Evolutionary conservation across 1,140 invertebrate species (phyloP), one percentile per base, ranked within the genome.

Genomic region (Globodera ellingtonae): DNA sequence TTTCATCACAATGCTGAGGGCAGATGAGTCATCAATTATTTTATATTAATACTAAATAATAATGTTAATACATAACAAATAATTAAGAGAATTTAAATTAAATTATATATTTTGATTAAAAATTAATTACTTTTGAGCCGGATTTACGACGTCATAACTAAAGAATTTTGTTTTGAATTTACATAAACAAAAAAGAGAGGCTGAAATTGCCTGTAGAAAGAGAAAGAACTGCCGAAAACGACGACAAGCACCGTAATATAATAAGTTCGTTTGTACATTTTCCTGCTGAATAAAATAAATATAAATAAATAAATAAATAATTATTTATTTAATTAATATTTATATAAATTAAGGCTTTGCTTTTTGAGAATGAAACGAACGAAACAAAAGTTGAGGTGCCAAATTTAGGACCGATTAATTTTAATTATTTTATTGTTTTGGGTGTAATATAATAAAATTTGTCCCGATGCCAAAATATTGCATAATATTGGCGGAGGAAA

Each of bases 111-210:
- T 52, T 75, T 50, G 9, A 46, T 47, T 77, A 9, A 3, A 44
- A 13, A 4, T 46, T 66, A 21, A 44, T 84, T 52, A 89, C 77
- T 18, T 85, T 73, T 88, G 87, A 52, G 79, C 84, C 21, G 87
- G 86, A 80, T 88, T 88, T 35, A 88, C 85, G 10, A 88, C 81
- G 24, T 88, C 86, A 77, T 89, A 88, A 56, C 79, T 85, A 79
- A 85, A 88, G 62, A 88, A 89, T 35, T 24, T 24, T 24, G 24
- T 24, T 24, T 24, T 24, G 24, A 24, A 74, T 15, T 46, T 56
- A 74, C 18, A 56, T 74, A 1, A 1, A 70, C 6, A 15, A 47
- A 47, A 21, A 70, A 24, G n/a, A 15, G 6, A 3, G 13, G 1
- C 24, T 10, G 18, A 47, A 70, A 70, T 24, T 70, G 67, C 67